Evolutionary conservation across 2,888 invertebrate genomes (phyloP), one percentile per base, ranked within the genome.

Genomic region (Xestia sexstrigata): DNA sequence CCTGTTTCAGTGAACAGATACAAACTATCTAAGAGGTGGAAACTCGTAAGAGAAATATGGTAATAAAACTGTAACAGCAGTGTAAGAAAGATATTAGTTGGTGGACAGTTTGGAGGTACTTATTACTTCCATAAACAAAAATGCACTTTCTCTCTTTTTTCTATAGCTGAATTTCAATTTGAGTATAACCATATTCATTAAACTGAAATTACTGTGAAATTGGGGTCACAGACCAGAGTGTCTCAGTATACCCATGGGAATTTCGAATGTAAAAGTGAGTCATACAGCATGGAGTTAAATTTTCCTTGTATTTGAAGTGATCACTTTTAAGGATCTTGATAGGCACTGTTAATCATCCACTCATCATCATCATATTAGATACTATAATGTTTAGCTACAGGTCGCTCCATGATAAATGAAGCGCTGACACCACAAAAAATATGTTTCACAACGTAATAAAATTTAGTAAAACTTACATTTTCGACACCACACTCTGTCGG

Each of bases 401-500:
- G n/a, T 35, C 9, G 39, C 30, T 15, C 7, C 39, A 42, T 39
- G 1, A 52, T 15, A 4, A 30, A 42, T 39, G 1, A 52, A 67
- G 9, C 8, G 9, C 39, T 55, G 30, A 20, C 63, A 20, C 5
- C 49, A 26, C n/a, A 30, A 77, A 7, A 7, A 49, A 39, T 49
- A 17, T 8, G 49, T 47, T 26, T 15, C 45, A 60, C 35, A 47
- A 52, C 26, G 62, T 30, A 45, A 5, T 52, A n/a, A 7, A 35
- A 63, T 45, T 55, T 39, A 66, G 13, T 45, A 71, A 13, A 78
- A 97, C 97, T 97, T 97, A 99, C 99, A 99, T 99, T 97, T 99
- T 99, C 0, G 98, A 97, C 45, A 99, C 98, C 85, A 99, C 98
- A 95, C 97, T 98, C 94, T 99, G 98, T 15, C 99, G 97, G 94